Percentiles rank a stretch among this genome's conserved stretches.
Evolutionary conservation across 2,888 invertebrate genomes (phyloP).

Genomic region (Drosophila paramelanica): DNA sequence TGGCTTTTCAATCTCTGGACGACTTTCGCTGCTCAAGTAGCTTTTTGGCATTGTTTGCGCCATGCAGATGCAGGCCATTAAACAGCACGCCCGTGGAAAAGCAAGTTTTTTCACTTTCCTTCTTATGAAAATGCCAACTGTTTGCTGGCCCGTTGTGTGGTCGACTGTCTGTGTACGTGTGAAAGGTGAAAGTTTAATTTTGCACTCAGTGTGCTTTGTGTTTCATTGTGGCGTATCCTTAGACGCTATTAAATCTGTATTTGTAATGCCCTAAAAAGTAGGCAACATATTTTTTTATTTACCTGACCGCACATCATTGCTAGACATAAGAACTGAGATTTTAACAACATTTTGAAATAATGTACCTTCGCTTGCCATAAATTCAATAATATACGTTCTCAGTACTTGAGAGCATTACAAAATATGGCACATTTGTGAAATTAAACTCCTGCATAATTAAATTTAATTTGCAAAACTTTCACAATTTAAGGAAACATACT

Average conservation of each 20-base stretch:
- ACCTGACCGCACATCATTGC: not conserved
- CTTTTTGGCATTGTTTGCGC: constrained; percentile 44
- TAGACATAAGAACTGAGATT: not conserved
- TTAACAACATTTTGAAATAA: constrained; percentile 1
- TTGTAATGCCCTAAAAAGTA: constrained; percentile 39
- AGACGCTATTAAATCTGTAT: constrained; percentile 11
- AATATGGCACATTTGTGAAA: constrained; percentile 3
- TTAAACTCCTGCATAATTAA: constrained; percentile 29
- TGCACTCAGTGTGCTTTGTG: constrained; percentile 5
- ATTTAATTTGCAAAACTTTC: constrained; percentile 37
- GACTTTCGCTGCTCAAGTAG: constrained; percentile 35
- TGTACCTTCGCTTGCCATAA: not conserved
- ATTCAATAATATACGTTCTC: not conserved
- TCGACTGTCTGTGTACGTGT: constrained; percentile 2
- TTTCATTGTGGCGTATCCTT: constrained; percentile 32
- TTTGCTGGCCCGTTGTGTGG: constrained; percentile 28
- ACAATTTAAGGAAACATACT: constrained; percentile 21
- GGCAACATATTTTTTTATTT: constrained; percentile 38
- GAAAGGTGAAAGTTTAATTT: constrained; percentile 45
- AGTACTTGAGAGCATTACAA: constrained; percentile 1
- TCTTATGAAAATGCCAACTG: constrained; percentile 31
- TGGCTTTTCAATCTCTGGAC: constrained; percentile 57
- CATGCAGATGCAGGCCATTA: constrained; percentile 52
- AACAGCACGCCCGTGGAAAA: constrained; percentile 24
- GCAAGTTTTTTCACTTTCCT: constrained; percentile 25